Percentiles rank a stretch among this genome's conserved stretches.
phyloP scores from a whole-genome alignment of 2,888 invertebrate genomes.

The Drosophila mimica region DNA sequence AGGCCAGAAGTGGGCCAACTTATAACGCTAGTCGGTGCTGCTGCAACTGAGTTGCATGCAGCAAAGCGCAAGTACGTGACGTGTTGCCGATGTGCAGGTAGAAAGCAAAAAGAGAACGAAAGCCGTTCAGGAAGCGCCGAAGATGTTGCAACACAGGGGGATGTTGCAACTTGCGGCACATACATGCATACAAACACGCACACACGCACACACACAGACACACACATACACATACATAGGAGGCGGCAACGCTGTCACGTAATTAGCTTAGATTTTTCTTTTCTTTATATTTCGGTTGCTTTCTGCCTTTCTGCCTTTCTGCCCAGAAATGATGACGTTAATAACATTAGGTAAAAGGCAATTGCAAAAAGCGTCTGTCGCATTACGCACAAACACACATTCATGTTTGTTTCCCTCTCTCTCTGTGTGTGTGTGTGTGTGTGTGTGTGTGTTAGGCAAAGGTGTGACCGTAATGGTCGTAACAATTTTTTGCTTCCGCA shows the following conservation, averaged over 20 bases:
- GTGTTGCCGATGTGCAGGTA: constrained; percentile 29
- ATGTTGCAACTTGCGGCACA: neutral
- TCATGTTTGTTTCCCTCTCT: neutral
- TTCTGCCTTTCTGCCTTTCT: constrained; percentile 10
- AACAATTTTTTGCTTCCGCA: constrained; percentile 67
- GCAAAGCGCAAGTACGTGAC: constrained; percentile 45
- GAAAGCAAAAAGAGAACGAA: constrained; percentile 46
- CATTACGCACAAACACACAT: constrained; percentile 36
- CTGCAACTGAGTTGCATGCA: constrained; percentile 47
- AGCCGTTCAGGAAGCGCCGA: constrained; percentile 51
- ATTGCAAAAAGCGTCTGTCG: constrained; percentile 55
- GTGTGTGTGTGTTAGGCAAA: neutral
- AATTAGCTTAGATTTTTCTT: constrained; percentile 76
- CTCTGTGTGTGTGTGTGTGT: neutral
- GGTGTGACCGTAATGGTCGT: constrained; percentile 28
- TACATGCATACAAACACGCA: no score
- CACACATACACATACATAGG: neutral
- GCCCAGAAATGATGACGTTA: constrained; percentile 66
- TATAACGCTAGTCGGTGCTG: constrained; percentile 25
- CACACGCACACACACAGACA: neutral
- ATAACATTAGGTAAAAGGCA: constrained; percentile 72
- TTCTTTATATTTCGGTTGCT: neutral
- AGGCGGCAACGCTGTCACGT: constrained; percentile 58
- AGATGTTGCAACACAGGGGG: constrained; percentile 30
- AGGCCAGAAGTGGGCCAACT: constrained; percentile 30